Percentiles rank a stretch among this genome's conserved stretches.
These are phyloP conservation scores for Drosophila gaucha DNA, from an alignment of 2,888 invertebrate genomes.

Conservation along the genomic window DNA sequence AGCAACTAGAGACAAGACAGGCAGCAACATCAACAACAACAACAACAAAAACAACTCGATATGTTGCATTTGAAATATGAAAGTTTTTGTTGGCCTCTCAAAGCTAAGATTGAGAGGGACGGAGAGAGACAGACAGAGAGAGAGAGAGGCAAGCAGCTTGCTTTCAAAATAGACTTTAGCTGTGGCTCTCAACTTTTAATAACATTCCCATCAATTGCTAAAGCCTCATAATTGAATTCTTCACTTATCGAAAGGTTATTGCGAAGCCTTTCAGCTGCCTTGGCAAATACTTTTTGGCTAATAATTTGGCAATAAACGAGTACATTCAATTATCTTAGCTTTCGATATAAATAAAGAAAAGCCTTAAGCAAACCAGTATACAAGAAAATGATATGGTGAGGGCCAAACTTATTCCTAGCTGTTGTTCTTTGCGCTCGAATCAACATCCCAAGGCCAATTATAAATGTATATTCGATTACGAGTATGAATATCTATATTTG, in stretches of 20 bases:
- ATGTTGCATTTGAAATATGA: conserved; percentile 57
- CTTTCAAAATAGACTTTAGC: conserved; percentile 9
- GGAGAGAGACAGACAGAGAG: background rate
- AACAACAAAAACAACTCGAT: conserved; percentile 24
- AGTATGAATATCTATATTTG: too few species aligned
- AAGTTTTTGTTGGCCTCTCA: conserved; percentile 37
- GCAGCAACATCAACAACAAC: conserved; percentile 3
- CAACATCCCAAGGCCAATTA: too few species aligned
- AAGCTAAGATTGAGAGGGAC: conserved; percentile 27
- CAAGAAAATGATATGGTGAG: too few species aligned
- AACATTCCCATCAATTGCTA: conserved; percentile 3
- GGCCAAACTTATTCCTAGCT: too few species aligned
- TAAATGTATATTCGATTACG: too few species aligned
- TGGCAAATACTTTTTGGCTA: background rate
- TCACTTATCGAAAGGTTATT: background rate
- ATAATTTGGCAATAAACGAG: too few species aligned
- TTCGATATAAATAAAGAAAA: too few species aligned
- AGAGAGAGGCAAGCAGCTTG: conserved; percentile 33
- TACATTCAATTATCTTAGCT: too few species aligned
- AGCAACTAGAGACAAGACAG: conserved; percentile 40
- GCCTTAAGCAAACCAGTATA: too few species aligned
- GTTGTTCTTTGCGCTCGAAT: too few species aligned
- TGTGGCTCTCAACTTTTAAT: background rate
- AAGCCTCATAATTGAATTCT: conserved; percentile 5
- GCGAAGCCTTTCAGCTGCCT: background rate